phyloP scores from a whole-genome alignment of 2,888 invertebrate species.

The Tillus elongatus region DNA sequence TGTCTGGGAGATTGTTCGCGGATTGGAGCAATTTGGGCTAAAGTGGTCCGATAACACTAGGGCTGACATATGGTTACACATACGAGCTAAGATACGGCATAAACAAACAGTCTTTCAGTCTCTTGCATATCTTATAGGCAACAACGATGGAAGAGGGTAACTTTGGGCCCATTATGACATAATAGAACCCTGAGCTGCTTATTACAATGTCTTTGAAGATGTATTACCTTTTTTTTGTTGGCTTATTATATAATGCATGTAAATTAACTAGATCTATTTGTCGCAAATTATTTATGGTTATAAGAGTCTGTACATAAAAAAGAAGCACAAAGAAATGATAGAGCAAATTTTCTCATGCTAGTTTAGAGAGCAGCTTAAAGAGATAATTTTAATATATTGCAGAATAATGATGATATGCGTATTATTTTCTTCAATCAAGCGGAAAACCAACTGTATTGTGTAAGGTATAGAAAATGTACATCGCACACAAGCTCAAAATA shows the following conservation, averaged over 20 bases:
- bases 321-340: too few species aligned
- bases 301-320: too few species aligned
- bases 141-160: slow-evolving; percentile 35
- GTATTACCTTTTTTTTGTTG: slow-evolving; percentile 21
- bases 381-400: too few species aligned
- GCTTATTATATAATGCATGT: slow-evolving; percentile 25
- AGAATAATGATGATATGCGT: too few species aligned
- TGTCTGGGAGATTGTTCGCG: slow-evolving; percentile 33
- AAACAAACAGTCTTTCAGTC: slow-evolving; percentile 42
- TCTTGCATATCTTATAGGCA: slow-evolving; percentile 42
- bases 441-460: too few species aligned
- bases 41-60: slow-evolving; percentile 40
- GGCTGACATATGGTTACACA: slow-evolving; percentile 42
- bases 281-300: too few species aligned
- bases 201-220: slow-evolving; percentile 27
- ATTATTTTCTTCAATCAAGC: too few species aligned
- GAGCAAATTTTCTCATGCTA: too few species aligned
- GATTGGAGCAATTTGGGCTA: slow-evolving; percentile 40
- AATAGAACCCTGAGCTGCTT: slow-evolving; percentile 37
- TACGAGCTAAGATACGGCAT: slow-evolving; percentile 39
- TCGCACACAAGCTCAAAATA: too few species aligned
- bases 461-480: too few species aligned
- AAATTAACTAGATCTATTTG: slow-evolving; percentile 24
- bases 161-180: slow-evolving; percentile 37
- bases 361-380: too few species aligned